These are phyloP conservation scores for Monodelphis domestica DNA, from an alignment of 2,797 vertebrate species.

Conservation along the genomic window DNA sequence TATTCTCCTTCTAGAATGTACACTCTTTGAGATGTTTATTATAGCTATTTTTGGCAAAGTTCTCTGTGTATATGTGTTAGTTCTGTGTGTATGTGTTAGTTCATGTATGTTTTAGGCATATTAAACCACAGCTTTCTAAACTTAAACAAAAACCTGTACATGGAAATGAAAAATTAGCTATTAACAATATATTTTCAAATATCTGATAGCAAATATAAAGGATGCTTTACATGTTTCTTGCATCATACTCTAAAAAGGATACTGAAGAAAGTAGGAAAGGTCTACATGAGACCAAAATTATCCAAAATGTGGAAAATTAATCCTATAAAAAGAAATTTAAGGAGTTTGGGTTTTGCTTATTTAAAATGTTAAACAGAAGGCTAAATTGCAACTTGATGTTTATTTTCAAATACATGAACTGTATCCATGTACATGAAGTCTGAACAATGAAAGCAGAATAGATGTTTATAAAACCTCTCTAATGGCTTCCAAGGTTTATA, in stretches of 20 bases:
- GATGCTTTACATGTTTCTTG: slow-evolving; percentile 37
- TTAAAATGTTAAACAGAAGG: slow-evolving; percentile 21
- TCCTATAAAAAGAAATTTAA: slow-evolving; percentile 19
- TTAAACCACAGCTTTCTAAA: not conserved
- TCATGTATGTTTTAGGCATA: not conserved
- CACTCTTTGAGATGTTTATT: not conserved
- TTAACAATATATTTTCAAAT: slow-evolving; percentile 37
- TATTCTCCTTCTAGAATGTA: not conserved
- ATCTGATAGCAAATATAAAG: slow-evolving; percentile 33
- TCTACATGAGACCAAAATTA: slow-evolving; percentile 5
- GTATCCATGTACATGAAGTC: not conserved
- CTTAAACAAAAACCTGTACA: slow-evolving; percentile 34
- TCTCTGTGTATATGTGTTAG: not conserved
- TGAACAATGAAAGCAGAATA: not conserved
- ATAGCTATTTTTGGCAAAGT: not conserved
- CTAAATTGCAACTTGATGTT: slow-evolving; percentile 16
- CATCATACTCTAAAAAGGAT: slow-evolving; percentile 37
- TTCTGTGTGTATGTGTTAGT: not conserved
- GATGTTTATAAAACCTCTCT: not conserved
- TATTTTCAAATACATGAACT: not conserved
- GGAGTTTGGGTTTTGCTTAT: slow-evolving; percentile 33
- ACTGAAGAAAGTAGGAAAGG: slow-evolving; percentile 10
- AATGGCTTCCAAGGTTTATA: slow-evolving; percentile 24
- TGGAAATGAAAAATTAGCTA: slow-evolving; percentile 30
- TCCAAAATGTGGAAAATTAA: slow-evolving; percentile 12